These are phyloP conservation scores for Aspiorhynchus laticeps DNA, from an alignment of 2,113 vertebrate species.

Conservation along the genomic window DNA sequence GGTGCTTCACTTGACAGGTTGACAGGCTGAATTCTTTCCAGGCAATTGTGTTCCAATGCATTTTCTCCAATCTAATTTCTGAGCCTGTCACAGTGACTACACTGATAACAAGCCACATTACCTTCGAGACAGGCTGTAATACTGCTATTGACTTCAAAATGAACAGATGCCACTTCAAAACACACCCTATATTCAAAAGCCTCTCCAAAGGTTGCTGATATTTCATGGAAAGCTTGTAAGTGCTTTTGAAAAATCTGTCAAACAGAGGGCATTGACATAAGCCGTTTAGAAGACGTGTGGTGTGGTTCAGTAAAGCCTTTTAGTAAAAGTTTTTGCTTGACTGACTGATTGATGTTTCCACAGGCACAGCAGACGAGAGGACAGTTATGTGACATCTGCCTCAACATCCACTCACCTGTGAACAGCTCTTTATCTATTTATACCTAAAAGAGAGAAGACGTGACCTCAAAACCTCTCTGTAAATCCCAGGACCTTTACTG, in stretches of 20 bases:
- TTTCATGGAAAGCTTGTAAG: neutral
- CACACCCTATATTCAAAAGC: neutral
- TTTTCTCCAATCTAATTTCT: neutral
- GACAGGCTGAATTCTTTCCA: neutral
- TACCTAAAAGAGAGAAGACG: neutral
- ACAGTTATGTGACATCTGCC: neutral
- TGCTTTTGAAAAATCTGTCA: neutral
- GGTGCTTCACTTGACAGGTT: neutral
- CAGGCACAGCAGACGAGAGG: neutral
- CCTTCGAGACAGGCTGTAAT: neutral
- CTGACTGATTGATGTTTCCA: neutral
- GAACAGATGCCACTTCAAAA: neutral
- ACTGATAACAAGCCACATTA: neutral
- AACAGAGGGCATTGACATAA: neutral
- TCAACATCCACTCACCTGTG: neutral
- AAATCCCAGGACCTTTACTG: neutral
- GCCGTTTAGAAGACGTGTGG: neutral
- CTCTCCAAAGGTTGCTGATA: neutral
- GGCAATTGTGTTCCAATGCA: neutral
- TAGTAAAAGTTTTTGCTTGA: neutral
- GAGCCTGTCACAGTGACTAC: neutral
- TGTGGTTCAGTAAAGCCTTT: neutral
- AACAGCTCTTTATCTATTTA: neutral
- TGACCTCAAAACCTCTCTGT: neutral
- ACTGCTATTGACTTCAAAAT: neutral